Evolutionary conservation across 2,888 invertebrate species (phyloP).

Genomic region (Pogonocherus hispidulus): DNA sequence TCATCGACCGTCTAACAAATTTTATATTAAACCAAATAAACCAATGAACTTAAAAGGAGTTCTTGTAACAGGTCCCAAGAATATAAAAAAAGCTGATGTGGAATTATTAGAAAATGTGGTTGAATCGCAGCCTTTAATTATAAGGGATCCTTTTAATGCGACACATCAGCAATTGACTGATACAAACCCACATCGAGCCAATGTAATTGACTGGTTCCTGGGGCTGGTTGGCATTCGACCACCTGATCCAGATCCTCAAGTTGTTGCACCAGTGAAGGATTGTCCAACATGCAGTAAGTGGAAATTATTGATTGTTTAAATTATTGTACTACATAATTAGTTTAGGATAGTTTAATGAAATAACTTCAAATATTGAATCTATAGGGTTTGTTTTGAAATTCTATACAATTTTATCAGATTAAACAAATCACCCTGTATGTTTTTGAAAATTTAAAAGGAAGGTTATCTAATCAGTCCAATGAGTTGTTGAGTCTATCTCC

Average conservation of each 20-base stretch:
- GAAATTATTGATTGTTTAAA: no score
- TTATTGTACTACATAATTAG: no score
- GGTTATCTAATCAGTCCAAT: no score
- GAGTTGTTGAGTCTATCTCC: no score
- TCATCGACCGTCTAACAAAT: slow-evolving; percentile 12
- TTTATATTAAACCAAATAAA: slow-evolving; percentile 4
- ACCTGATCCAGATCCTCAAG: slow-evolving; percentile 38
- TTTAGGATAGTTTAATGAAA: no score
- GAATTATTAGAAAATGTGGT: slow-evolving; percentile 42
- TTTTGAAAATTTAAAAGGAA: no score
- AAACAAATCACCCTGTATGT: no score
- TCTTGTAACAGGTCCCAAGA: neutral
- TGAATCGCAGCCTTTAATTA: slow-evolving; percentile 39
- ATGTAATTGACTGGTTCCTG: slow-evolving; percentile 63
- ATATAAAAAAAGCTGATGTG: slow-evolving; percentile 15
- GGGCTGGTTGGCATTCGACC: slow-evolving; percentile 59
- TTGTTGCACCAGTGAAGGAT: slow-evolving; percentile 41
- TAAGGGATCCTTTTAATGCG: slow-evolving; percentile 34
- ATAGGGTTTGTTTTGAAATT: no score
- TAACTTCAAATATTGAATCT: no score
- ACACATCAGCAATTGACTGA: slow-evolving; percentile 27
- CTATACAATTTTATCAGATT: no score
- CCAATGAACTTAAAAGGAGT: neutral
- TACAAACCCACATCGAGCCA: slow-evolving; percentile 35
- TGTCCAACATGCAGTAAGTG: slow-evolving; percentile 61